phyloP scores from a whole-genome alignment of 1,140 invertebrate species.

The honey bee (Apis mellifera) region DNA sequence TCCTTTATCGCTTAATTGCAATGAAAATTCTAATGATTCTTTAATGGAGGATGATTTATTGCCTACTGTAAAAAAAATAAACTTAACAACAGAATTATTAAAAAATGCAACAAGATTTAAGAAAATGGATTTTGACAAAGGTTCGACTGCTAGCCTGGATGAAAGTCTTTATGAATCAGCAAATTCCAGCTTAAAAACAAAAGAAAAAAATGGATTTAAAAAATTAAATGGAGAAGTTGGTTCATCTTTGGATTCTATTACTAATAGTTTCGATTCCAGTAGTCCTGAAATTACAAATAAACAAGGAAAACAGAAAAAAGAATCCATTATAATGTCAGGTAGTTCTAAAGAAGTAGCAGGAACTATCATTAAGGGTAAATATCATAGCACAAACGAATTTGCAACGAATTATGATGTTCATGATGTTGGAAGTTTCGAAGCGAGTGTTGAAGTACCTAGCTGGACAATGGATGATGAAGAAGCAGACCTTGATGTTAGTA shows the following conservation, averaged over 20 bases:
- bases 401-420: constrained; percentile 71
- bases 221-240: constrained; percentile 74
- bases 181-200: constrained; percentile 65
- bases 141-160: constrained; percentile 74
- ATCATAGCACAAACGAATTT: constrained; percentile 78
- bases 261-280: constrained; percentile 77
- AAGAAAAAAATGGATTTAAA: constrained; percentile 68
- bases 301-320: constrained; percentile 68
- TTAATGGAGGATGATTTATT: constrained; percentile 72
- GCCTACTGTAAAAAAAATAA: constrained; percentile 61
- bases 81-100: constrained; percentile 69
- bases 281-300: constrained; percentile 73
- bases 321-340: constrained; percentile 67
- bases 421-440: constrained; percentile 75
- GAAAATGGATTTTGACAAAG: constrained; percentile 74
- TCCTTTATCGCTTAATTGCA: constrained; percentile 79
- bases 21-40: constrained; percentile 75
- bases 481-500: constrained; percentile 81
- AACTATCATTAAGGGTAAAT: constrained; percentile 77
- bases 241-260: constrained; percentile 76
- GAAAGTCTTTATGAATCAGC: constrained; percentile 77
- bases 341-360: constrained; percentile 76
- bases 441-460: constrained; percentile 75
- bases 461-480: constrained; percentile 80
- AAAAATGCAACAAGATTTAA: constrained; percentile 78